Base-by-base conservation (phyloP, 35 echinoderm and acorn worm genomes). In the Stichopus chloronotus region DNA sequence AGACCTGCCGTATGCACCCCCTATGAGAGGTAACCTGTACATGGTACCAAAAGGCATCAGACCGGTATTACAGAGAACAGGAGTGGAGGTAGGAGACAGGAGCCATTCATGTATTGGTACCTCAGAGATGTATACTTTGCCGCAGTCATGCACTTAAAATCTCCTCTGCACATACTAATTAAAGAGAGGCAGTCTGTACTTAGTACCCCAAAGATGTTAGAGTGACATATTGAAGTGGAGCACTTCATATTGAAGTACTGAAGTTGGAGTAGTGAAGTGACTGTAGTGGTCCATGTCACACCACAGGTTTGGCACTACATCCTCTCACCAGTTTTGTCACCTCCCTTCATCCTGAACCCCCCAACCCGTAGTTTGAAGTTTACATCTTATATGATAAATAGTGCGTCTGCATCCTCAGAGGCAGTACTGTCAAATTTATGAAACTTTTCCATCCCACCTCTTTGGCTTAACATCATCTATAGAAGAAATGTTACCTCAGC, bases 1-100 rank as follows among this genome's bases (percentile, higher is more conserved):
- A 19, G 95, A 96, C 81, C 89, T 96, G n/a, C 95, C 95, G 25
- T 96, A 85, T 76, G 87, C 93, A 53, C 95, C 95, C 54, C 95
- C 95, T 20, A 96, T 96, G 95, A 85, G 90, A 87, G 86, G 93
- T 25, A 91, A 94, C 90, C 93, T 94, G 16, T 96, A 96, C 84
- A 84, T 94, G 81, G 95, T 96, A 81, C 95, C 95, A 2, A 96
- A 88, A 56, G 95, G 95, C 8, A 96, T 96, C 22, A 88, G 93
- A 23, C 95, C 89, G 11, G 93, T 96, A 4, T 63, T 94, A 83
- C 93, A 94, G 83, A 78, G 85, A 12, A 96, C 93, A 59, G 95
- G 78, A 12, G 80, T 96, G 17, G 95, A 96, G 94, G 94, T 95
- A 79, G 43, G 78, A 19, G 84, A 10, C n/a, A 56, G 22, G 20